Percentiles rank a stretch among this genome's conserved stretches.
These are phyloP conservation scores for Andrena marginata DNA, from an alignment of 2,888 invertebrate species.

Conservation along the genomic window DNA sequence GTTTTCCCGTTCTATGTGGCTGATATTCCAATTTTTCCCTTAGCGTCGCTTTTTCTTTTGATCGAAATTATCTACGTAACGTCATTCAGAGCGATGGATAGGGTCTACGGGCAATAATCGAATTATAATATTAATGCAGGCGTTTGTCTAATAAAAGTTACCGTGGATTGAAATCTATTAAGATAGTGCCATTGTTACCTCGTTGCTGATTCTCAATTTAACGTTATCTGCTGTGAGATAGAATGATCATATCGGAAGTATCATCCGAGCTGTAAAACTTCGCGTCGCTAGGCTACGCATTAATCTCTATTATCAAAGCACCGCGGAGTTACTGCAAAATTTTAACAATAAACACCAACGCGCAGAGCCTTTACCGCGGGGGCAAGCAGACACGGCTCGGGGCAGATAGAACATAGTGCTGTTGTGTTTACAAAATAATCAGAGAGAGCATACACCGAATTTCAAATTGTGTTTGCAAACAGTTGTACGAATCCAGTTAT, in stretches of 20 bases:
- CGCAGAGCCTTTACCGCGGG: not conserved
- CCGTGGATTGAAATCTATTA: not conserved
- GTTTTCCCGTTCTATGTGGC: constrained; percentile 43
- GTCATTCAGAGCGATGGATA: not conserved
- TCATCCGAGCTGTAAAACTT: not conserved
- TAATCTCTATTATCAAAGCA: not conserved
- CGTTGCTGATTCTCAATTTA: not conserved
- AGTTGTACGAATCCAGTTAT: constrained; percentile 31
- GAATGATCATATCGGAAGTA: not conserved
- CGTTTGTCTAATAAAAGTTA: not conserved
- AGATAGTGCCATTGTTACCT: not conserved
- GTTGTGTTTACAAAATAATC: constrained; percentile 46
- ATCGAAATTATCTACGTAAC: constrained; percentile 22
- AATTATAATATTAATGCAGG: not conserved
- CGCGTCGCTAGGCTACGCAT: not conserved
- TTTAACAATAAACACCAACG: not conserved
- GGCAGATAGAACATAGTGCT: not conserved
- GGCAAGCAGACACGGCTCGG: not conserved
- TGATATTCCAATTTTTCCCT: constrained; percentile 59
- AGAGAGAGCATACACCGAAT: constrained; percentile 10
- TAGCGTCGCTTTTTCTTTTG: not conserved
- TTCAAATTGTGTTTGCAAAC: constrained; percentile 17
- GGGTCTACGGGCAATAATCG: not conserved
- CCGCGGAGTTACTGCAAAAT: not conserved
- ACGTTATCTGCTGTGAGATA: not conserved